Evolutionary conservation across 2,113 vertebrate genomes (phyloP), one percentile per base, ranked within the genome.

Genomic region (Ceyx cyanopectus): DNA sequence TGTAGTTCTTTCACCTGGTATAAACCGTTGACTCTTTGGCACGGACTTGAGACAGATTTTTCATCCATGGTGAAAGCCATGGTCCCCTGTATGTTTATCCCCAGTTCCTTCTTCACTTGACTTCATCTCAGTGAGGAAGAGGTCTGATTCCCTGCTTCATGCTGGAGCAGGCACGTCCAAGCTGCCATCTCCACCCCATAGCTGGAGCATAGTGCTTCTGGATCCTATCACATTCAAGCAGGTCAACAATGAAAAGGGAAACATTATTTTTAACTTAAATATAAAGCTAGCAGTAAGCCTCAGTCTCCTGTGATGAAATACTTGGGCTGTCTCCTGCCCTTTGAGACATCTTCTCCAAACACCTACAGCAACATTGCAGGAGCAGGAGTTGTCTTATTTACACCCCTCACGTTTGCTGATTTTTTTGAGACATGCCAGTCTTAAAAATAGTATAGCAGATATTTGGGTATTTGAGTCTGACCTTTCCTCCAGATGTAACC

Each of bases 221-320:
- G 10, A 60, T 16, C 14, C 19, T 45, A 9, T 8, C 30, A 41
- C 0, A 0, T 23, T 45, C 45, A 34, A 37, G 18, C 7, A 26
- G n/a, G 51, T 30, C 29, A 66, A 9, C 8, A 16, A 14, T 62
- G 40, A 56, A 32, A 75, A 78, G 8, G 19, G 19, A 84, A 91
- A 45, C 0, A 5, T 21, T 56, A 29, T 62, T 83, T 45, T 74
- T 19, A 41, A 13, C 27, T 45, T 50, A n/a, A 75, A 16, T 12
- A 61, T 16, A n/a, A 65, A 26, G 5, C 62, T 4, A 43, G 11
- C 3, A 5, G 51, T 23, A 76, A 10, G 11, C 8, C 15, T 66
- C 41, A 58, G 5, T 12, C 10, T 84, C n/a, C 32, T 51, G 30
- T 12, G 17, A 7, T 45, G 46, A 53, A 53, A 67, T 57, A 30